Conservation (phyloP, 2,888 invertebrate genomes). For the Liposcelis brunnea region DNA sequence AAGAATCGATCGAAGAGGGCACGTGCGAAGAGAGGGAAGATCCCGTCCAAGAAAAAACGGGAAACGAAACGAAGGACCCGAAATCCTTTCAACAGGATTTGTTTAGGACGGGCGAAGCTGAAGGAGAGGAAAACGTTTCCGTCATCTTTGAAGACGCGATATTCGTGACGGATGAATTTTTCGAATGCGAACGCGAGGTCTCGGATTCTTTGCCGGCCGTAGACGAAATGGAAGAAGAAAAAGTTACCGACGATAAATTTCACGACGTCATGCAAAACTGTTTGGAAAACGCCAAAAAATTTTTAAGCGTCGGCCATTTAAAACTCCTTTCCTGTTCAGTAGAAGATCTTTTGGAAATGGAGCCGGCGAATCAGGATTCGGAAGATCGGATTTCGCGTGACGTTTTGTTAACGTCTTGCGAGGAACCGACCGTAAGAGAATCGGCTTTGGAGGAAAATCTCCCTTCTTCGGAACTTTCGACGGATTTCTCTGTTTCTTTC, state of each 20-base stretch:
- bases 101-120: too few species aligned
- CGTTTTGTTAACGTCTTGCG: not conserved
- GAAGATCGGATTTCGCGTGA: not conserved
- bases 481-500: not conserved
- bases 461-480: not conserved
- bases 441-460: too few species aligned
- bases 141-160: too few species aligned
- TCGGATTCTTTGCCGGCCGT: too few species aligned
- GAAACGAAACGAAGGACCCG: too few species aligned
- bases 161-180: too few species aligned
- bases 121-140: too few species aligned
- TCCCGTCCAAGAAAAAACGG: too few species aligned
- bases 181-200: too few species aligned
- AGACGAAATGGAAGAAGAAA: not conserved
- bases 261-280: constrained; percentile 8
- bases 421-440: not conserved
- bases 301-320: not conserved
- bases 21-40: too few species aligned
- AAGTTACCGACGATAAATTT: constrained; percentile 2
- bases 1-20: too few species aligned
- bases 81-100: too few species aligned
- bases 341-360: not conserved
- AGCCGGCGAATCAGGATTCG: not conserved
- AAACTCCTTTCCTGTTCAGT: not conserved
- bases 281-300: constrained; percentile 4